Evolutionary conservation across 2,888 invertebrate species (phyloP).

Genomic region (Monopis laevigella): DNA sequence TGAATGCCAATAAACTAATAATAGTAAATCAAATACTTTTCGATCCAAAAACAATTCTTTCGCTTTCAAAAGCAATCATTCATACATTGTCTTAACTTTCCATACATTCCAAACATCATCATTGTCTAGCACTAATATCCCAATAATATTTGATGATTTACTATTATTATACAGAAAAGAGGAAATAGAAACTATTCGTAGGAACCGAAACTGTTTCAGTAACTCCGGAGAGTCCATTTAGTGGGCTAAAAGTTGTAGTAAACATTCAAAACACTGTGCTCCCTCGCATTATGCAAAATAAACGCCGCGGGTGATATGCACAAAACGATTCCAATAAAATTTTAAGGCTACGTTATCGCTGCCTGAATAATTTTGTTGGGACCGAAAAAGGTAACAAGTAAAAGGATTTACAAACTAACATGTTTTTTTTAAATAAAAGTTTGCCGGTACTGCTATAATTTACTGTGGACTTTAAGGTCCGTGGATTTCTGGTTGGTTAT

Average conservation of each 20-base stretch:
- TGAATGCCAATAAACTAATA: no score
- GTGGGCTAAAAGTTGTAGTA: conserved; percentile 3
- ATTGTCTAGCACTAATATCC: no score
- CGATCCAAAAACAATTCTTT: no score
- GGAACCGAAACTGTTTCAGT: conserved; percentile 5
- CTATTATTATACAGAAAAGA: neutral
- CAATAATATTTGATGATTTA: no score
- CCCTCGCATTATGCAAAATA: conserved; percentile 7
- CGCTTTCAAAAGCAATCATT: no score
- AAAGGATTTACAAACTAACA: neutral
- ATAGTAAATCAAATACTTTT: no score
- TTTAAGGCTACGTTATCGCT: conserved; percentile 1
- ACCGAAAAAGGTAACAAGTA: neutral
- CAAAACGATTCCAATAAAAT: conserved; percentile 4
- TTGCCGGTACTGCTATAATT: neutral
- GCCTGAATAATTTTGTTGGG: conserved; percentile 4
- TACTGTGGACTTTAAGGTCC: no score
- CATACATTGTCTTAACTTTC: no score
- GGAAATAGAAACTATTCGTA: conserved; percentile 1
- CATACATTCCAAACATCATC: no score
- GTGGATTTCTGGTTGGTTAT: no score
- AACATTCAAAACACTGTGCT: conserved; percentile 8
- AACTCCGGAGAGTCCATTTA: conserved; percentile 1
- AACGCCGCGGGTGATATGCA: conserved; percentile 2
- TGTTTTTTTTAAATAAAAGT: neutral